Conservation (phyloP, 2,797 vertebrate genomes). For the Amphiprion clarkii region DNA sequence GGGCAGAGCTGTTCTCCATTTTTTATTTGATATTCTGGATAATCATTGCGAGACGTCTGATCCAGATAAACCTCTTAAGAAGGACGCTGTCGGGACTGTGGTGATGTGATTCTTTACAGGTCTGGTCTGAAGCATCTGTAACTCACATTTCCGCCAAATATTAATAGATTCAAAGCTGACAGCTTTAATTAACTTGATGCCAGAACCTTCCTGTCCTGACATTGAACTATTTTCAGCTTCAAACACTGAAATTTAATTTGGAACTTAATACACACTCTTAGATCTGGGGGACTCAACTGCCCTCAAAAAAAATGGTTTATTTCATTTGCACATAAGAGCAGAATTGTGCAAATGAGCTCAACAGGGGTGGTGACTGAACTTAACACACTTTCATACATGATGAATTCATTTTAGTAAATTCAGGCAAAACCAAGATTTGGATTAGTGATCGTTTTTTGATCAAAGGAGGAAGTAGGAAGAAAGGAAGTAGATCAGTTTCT, state of each 20-base stretch:
- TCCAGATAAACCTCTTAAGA: not conserved
- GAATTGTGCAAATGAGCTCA: not conserved
- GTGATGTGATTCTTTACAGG: not conserved
- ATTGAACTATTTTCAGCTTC: slow-evolving; percentile 28
- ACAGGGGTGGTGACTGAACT: not conserved
- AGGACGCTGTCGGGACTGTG: not conserved
- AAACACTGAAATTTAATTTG: not conserved
- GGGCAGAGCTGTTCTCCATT: not conserved
- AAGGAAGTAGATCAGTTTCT: too few species aligned
- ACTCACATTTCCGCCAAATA: slow-evolving; percentile 1
- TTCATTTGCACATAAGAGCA: slow-evolving; percentile 21
- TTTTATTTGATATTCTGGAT: slow-evolving; percentile 4
- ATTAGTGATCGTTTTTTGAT: not conserved
- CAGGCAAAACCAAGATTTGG: not conserved
- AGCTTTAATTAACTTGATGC: slow-evolving; percentile 1
- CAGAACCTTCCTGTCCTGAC: not conserved
- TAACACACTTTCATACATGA: not conserved
- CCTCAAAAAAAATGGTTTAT: not conserved
- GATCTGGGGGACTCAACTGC: slow-evolving; percentile 10
- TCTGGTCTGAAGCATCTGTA: slow-evolving; percentile 3
- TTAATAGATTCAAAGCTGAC: slow-evolving; percentile 33
- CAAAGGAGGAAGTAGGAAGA: too few species aligned
- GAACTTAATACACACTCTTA: slow-evolving; percentile 6
- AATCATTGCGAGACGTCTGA: slow-evolving; percentile 5
- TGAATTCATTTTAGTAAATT: not conserved